phyloP scores from a whole-genome alignment of 2,797 vertebrate genomes.

The Epinephelus malabaricus region DNA sequence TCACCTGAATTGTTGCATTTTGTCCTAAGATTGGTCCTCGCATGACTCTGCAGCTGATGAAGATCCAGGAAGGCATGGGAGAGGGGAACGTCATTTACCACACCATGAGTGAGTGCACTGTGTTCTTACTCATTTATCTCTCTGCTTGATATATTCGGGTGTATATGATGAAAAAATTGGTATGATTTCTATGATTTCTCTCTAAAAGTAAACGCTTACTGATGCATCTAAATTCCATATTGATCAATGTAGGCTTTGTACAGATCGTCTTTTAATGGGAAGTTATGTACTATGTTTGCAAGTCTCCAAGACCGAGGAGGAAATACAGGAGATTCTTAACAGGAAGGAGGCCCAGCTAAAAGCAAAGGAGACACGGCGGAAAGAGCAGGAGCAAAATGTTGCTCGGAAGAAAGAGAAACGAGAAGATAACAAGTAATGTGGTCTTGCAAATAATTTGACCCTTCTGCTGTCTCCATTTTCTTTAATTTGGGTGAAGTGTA shows the following conservation, averaged over 20 bases:
- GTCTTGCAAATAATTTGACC: background rate
- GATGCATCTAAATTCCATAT: constrained; percentile 53
- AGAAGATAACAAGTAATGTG: constrained; percentile 86
- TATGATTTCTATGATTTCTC: constrained; percentile 79
- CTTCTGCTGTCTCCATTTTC: accelerated
- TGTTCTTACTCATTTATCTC: background rate
- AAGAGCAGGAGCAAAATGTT: constrained; percentile 88
- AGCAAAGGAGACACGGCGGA: constrained; percentile 84
- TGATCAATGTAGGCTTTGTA: accelerated
- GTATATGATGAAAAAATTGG: constrained; percentile 69
- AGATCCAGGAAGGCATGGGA: constrained; percentile 93
- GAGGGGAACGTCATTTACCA: constrained; percentile 92
- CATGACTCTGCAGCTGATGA: constrained; percentile 91
- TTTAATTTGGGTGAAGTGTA: background rate
- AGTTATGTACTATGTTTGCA: constrained; percentile 23
- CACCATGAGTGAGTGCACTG: constrained; percentile 83
- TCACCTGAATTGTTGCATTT: background rate
- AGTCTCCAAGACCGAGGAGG: constrained; percentile 88
- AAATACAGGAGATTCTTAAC: constrained; percentile 88
- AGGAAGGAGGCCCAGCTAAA: constrained; percentile 88
- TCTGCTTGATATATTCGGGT: constrained; percentile 10
- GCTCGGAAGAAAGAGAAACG: constrained; percentile 82
- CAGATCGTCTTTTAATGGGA: background rate
- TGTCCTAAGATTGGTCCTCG: constrained; percentile 91
- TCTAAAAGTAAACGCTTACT: constrained; percentile 84